Base-by-base conservation (phyloP, 2,888 invertebrate species). In the Noctua janthina region DNA sequence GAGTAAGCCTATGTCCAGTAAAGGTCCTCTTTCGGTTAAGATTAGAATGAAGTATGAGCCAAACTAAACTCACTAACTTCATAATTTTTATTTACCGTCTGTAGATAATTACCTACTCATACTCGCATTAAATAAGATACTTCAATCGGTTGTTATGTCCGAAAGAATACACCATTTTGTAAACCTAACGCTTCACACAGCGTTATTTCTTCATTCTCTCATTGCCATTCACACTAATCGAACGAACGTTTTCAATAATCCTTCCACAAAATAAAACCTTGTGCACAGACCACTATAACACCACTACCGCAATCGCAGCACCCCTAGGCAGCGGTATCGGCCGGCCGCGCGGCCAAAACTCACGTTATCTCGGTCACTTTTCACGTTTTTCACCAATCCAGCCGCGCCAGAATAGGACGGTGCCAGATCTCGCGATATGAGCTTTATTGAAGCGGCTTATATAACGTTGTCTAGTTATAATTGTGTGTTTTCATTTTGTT, bases 341-440 rank as follows among this genome's bases (percentile, higher is more conserved):
- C 79, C 78, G 88, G 87, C 91, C 91, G 87, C 89, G 91, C 93
- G 91, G 94, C 94, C 95, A 94, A 95, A 94, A 93, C 92, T 89
- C 90, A 83, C 87, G 92, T 95, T 96, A 96, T 96, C 96, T 88
- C 91, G 93, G 93, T 92, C 95, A 96, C 95, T 96, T 96, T 96
- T 96, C 96, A 96, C 96, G 95, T 96, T 96, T 96, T 96, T 95
- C 95, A 95, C 91, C 93, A 92, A 92, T 93, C 87, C 86, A 75
- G 23, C 78, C 88, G 84, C 84, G 88, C 89, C 91, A 91, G 91
- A 91, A 92, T 92, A 93, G 92, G 90, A 92, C 90, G 91, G 83
- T 91, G 91, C 91, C 92, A 92, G 92, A 91, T 92, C 87, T 83
- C 77, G 51, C 78, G 93, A 93, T 93, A 92, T 76, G 89, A 81